phyloP scores from a whole-genome alignment of 2,113 vertebrate genomes.

The Sphyrna mokarran region DNA sequence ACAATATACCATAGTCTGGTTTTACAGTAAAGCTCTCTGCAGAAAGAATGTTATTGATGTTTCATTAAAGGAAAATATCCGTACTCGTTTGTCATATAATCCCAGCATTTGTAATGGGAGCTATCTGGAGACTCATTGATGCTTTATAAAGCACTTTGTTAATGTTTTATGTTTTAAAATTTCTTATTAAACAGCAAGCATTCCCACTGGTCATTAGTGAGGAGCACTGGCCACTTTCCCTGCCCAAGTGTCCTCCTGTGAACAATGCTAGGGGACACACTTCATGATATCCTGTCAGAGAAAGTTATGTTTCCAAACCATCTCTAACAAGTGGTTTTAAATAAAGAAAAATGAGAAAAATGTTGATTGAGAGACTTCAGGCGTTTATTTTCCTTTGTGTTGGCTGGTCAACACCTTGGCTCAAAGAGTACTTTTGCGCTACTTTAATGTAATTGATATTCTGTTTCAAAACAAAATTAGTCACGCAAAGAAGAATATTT shows the following conservation, averaged over 20 bases:
- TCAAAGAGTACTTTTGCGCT: not conserved
- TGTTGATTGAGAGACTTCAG: not conserved
- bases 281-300: not conserved
- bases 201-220: not conserved
- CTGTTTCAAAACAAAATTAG: constrained; percentile 17
- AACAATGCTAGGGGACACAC: not conserved
- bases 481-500: not conserved
- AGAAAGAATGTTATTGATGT: constrained; percentile 28
- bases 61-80: not conserved
- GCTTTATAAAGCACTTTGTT: not conserved
- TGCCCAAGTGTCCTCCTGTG: not conserved
- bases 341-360: not conserved
- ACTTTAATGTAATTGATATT: constrained; percentile 16
- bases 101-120: constrained; percentile 9
- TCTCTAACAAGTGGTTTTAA: constrained; percentile 8
- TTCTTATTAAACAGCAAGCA: not conserved
- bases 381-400: not conserved
- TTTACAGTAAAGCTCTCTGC: constrained; percentile 11
- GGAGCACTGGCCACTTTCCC: not conserved
- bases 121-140: not conserved
- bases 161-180: constrained; percentile 12
- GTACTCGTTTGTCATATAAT: not conserved
- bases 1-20: constrained; percentile 27
- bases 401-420: not conserved
- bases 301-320: not conserved